Percentiles rank a stretch among this genome's conserved stretches.
Conservation (phyloP, 2,888 invertebrate species). For the Herminia tarsipennalis region DNA sequence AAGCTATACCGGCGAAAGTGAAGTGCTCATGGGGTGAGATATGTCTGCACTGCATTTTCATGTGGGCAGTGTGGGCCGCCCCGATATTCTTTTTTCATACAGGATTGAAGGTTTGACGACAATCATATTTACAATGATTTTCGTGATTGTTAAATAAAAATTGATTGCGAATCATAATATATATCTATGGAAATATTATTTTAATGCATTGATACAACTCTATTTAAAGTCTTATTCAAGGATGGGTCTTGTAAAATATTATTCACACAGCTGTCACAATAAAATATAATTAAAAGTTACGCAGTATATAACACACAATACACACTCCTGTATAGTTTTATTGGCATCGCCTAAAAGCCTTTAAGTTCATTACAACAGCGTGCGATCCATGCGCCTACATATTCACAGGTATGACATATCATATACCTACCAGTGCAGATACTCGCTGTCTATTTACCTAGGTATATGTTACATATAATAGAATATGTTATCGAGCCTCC, state of each 20-base stretch:
- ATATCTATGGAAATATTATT: no score
- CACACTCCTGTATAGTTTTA: constrained; percentile 1
- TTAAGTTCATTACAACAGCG: constrained; percentile 10
- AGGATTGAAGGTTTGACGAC: constrained; percentile 70
- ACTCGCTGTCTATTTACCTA: neutral
- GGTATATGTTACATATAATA: constrained; percentile 1
- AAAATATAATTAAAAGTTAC: no score
- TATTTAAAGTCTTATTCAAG: no score
- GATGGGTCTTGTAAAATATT: no score
- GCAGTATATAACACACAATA: neutral
- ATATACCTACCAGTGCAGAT: neutral
- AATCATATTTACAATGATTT: constrained; percentile 44
- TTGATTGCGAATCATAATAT: neutral
- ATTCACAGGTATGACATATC: no score
- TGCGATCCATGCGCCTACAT: neutral
- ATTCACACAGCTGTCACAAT: no score
- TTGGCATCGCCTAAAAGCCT: constrained; percentile 4
- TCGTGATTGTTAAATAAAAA: neutral
- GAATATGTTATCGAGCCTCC: neutral
- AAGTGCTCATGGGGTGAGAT: constrained; percentile 51
- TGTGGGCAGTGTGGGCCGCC: constrained; percentile 58
- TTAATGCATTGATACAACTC: no score
- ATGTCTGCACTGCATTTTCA: constrained; percentile 52
- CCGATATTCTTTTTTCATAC: constrained; percentile 57
- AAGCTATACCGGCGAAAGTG: constrained; percentile 53